Evolutionary conservation across 2,888 invertebrate species (phyloP), one percentile per base, ranked within the genome.

Genomic region (Eurytoma californica): DNA sequence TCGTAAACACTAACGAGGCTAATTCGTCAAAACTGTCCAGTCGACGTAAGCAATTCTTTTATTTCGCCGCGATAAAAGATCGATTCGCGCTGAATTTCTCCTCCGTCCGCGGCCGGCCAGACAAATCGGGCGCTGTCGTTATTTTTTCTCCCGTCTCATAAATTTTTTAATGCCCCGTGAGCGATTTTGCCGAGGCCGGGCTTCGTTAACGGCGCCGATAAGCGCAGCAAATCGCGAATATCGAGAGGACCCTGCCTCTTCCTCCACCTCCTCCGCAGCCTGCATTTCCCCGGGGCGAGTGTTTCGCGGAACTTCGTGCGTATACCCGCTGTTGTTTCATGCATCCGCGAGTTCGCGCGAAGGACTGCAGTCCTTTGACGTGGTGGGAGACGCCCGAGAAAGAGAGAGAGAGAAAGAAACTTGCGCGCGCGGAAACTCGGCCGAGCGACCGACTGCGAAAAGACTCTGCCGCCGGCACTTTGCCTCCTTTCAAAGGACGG

Each of bases 1-100:
- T 86, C 86, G 84, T 83, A 84, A 84, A 85, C 39, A 81, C 83
- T 84, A 86, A 86, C 83, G 85, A 86, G 84, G 82, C 84, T 84
- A 86, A 86, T 87, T 85, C 86, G 84, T 86, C 87, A 86, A 85
- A 87, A 85, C 83, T 86, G 86, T 86, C 86, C 85, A 82, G 83
- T 80, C 83, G 85, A 86, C 86, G 87, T 88, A 86, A 87, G 55
- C 30, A 30, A 39, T 39, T 39, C 39, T 39, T 39, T 39, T 57
- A 18, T 57, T 57, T 18, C 18, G 18, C n/a, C 69, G 28, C 67
- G 67, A 81, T 81, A 75, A 81, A 77, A 78, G 80, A 78, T 81
- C 69, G 75, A 78, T 78, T 75, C 77, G 61, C 39, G 9, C 39
- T 7, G 39, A 39, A 39, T 39, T 39, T 39, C 39, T 39, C 9